Percentiles rank a stretch among this genome's conserved stretches.
phyloP scores from a whole-genome alignment of 1,140 invertebrate genomes.

The Drosophila takahashii region DNA sequence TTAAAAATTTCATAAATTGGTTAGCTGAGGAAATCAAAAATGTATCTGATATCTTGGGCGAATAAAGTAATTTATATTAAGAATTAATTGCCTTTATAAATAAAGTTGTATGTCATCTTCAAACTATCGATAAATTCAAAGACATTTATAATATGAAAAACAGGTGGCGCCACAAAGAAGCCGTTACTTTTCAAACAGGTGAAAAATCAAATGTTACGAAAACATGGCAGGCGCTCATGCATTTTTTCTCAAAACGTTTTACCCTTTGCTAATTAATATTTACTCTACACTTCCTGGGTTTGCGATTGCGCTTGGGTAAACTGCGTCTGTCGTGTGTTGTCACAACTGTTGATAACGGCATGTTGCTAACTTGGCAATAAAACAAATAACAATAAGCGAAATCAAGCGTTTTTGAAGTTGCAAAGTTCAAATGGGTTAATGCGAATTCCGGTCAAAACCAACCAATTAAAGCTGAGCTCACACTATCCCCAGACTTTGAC shows the following conservation, averaged over 20 bases:
- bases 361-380: slow-evolving; percentile 17
- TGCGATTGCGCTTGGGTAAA: slow-evolving; percentile 42
- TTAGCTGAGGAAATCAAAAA: too few species aligned
- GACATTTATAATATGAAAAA: background rate
- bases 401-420: slow-evolving; percentile 41
- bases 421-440: slow-evolving; percentile 52
- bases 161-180: background rate
- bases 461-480: slow-evolving; percentile 35
- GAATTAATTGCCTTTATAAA: too few species aligned
- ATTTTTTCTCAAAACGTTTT: slow-evolving; percentile 29
- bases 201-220: slow-evolving; percentile 13
- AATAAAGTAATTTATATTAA: too few species aligned
- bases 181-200: slow-evolving; percentile 40
- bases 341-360: slow-evolving; percentile 36
- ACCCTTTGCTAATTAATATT: slow-evolving; percentile 56
- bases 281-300: slow-evolving; percentile 55
- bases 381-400: slow-evolving; percentile 31
- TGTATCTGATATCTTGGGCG: too few species aligned
- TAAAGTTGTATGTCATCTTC: background rate
- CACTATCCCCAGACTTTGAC: slow-evolving; percentile 36
- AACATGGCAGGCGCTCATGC: slow-evolving; percentile 12
- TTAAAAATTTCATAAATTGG: too few species aligned
- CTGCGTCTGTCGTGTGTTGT: background rate
- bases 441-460: slow-evolving; percentile 32
- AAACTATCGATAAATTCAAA: background rate